Evolutionary conservation across 1,140 invertebrate species (phyloP), one percentile per base, ranked within the genome.

Genomic region (Oryctes rhinoceros): DNA sequence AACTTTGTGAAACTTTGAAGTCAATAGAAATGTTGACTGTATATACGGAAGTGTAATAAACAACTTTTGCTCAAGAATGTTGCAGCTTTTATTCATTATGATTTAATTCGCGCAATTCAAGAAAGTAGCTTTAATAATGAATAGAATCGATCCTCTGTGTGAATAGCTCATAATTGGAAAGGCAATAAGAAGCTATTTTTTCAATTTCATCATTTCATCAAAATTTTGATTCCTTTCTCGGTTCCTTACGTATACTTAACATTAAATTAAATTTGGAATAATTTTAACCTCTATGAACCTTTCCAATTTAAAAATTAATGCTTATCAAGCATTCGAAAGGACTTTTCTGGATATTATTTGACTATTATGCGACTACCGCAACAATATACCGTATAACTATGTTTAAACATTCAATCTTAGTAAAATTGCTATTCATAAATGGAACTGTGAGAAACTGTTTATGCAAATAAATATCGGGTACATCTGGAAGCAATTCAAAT

Each of bases 381-480:
- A 15, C 5, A n/a, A 59, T 15, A 18, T 6, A 18, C 15, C 4
- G 53, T 59, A 59, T 59, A 30, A 18, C 18, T 59, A 18, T 18
- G 15, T 59, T 59, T n/a, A 18, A 59, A 30, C 2, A 30, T 30
- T 30, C 24, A 30, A 59, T 59, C 53, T 59, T n/a, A n/a, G 53
- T 59, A 18, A 59, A 59, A 59, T 59, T 59, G 6, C 1, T 59
- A 18, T 59, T 59, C 6, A 15, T 59, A 59, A 18, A 15, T n/a
- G 53, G 53, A 59, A 59, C 15, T 59, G 53, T 59, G 53, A 59
- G 53, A 59, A 59, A 59, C 53, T 18, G 15, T 59, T 59, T 18
- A 59, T 59, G 53, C 18, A 59, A 59, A 59, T 15, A 59, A 59
- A 59, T 18, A 59, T 59, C 53, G 53, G 53, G 53, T 59, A 59